These are phyloP conservation scores for Oreochromis spilurus DNA, from an alignment of 2,113 vertebrate species.

Conservation along the genomic window DNA sequence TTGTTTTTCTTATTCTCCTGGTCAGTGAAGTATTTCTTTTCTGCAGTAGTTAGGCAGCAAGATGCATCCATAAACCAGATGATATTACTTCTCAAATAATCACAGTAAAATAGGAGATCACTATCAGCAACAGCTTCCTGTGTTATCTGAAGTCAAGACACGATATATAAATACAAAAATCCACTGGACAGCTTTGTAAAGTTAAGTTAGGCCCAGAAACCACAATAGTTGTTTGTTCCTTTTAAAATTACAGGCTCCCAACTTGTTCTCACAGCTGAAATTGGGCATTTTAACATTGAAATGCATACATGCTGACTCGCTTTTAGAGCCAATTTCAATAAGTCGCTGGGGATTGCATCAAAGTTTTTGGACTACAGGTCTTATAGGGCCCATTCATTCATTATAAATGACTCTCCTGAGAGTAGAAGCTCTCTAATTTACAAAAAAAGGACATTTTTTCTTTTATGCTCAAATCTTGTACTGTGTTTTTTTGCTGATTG, in stretches of 20 bases:
- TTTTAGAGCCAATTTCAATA: neutral
- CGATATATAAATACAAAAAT: neutral
- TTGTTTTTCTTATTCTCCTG: neutral
- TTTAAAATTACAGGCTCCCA: neutral
- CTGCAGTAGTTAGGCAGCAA: neutral
- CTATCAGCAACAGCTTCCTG: neutral
- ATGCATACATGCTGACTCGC: neutral
- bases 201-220: neutral
- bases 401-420: neutral
- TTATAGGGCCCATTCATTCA: neutral
- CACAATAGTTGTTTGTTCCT: neutral
- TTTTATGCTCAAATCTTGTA: neutral
- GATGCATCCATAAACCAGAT: neutral
- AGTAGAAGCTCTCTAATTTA: neutral
- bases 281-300: neutral
- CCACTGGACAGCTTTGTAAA: neutral
- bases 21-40: neutral
- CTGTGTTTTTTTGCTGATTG: neutral
- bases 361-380: neutral
- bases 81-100: neutral
- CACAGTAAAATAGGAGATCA: neutral
- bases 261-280: neutral
- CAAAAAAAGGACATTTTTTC: rapidly evolving
- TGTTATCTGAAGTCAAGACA: neutral
- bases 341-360: neutral